Conservation (phyloP, 1,140 invertebrate genomes). For the Reticulitermes speratus region DNA sequence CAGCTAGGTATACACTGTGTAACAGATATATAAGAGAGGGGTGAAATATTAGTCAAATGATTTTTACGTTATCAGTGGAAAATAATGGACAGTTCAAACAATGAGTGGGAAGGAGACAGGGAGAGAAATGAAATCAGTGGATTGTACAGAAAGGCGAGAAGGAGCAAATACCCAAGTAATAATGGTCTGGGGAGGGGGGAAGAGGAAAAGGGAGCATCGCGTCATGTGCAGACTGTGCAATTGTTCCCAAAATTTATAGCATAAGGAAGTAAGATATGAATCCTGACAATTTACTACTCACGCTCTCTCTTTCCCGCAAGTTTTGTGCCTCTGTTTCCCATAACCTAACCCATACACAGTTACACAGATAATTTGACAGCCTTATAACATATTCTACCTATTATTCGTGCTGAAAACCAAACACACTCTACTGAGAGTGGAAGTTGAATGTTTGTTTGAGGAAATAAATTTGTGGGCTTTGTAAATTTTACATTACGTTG, state of each 20-base stretch:
- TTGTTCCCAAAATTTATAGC: conserved; percentile 19
- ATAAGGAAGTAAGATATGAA: conserved; percentile 3
- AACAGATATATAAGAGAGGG: neutral
- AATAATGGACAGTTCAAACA: neutral
- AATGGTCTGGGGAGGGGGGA: neutral
- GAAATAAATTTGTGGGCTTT: too few relatives aligned
- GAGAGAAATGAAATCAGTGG: neutral
- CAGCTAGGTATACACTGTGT: neutral
- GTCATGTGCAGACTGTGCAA: neutral
- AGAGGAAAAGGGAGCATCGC: neutral
- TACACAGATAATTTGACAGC: conserved; percentile 5
- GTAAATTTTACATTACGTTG: too few relatives aligned
- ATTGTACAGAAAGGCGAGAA: neutral
- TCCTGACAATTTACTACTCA: neutral
- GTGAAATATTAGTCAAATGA: neutral
- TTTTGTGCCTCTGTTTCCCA: neutral
- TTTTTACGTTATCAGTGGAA: neutral
- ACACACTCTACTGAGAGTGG: neutral
- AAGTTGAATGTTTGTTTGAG: too few relatives aligned
- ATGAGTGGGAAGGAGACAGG: neutral
- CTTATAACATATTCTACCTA: neutral
- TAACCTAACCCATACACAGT: neutral
- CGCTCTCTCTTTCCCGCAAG: neutral
- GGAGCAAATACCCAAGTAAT: neutral
- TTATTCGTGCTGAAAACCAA: neutral